A percentile compares a stretch with the other conserved stretches of the same genome.
phyloP scores from a whole-genome alignment of 2,888 invertebrate species.

The Eupithecia inturbata region DNA sequence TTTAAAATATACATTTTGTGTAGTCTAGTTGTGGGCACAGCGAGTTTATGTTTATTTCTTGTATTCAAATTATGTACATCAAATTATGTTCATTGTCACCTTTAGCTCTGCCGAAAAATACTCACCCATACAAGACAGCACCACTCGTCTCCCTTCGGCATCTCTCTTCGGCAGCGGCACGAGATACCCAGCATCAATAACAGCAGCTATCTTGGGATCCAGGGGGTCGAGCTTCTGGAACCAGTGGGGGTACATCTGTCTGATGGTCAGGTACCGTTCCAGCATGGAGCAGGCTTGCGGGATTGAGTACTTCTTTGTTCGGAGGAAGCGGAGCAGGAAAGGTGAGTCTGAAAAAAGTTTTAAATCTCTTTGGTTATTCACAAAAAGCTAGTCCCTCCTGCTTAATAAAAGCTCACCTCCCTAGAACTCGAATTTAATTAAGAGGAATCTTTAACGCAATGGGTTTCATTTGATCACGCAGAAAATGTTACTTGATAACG shows the following conservation, averaged over 20 bases:
- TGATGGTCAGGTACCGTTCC: slow-evolving; percentile 92
- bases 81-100: too few relatives aligned
- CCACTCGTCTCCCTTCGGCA: slow-evolving; percentile 89
- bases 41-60: too few relatives aligned
- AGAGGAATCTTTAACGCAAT: not conserved
- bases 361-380: not conserved
- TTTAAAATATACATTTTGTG: too few relatives aligned
- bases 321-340: slow-evolving; percentile 92
- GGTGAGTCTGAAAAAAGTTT: slow-evolving; percentile 84
- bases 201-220: slow-evolving; percentile 90
- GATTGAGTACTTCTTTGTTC: slow-evolving; percentile 94
- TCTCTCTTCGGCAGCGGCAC: slow-evolving; percentile 90
- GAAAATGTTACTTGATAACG: too few relatives aligned
- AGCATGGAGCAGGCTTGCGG: slow-evolving; percentile 94
- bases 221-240: slow-evolving; percentile 91
- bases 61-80: too few relatives aligned
- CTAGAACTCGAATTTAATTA: not conserved
- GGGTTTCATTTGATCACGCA: too few relatives aligned
- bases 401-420: not conserved
- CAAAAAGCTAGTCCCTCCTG: not conserved
- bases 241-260: slow-evolving; percentile 94
- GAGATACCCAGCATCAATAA: slow-evolving; percentile 91
- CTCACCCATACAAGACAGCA: slow-evolving; percentile 91
- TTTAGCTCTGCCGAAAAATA: not conserved
- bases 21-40: too few relatives aligned